Base-by-base conservation (phyloP, 2,113 vertebrate species). In the Hucho hucho region DNA sequence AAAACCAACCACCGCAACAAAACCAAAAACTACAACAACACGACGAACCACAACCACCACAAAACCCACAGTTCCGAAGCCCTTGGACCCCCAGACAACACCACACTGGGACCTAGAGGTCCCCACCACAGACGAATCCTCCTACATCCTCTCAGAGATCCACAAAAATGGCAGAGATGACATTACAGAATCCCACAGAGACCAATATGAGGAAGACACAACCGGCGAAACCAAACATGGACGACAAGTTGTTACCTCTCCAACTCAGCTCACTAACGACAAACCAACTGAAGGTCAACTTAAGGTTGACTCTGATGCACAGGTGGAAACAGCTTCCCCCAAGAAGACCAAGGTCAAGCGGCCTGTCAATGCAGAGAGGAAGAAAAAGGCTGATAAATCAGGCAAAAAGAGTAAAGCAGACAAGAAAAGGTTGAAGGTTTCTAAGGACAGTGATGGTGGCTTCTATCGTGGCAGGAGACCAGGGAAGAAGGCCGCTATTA, bases 391-490 rank as follows among this genome's bases (percentile, higher is more conserved):
- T 16, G 92, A 93, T 69, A 93, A 93, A 81, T 5, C 80, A 6
- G 91, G 93, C 46, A 95, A 94, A 79, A 96, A 93, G 78, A 90
- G 89, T 16, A 94, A 90, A 79, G 66, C 85, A 6, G 94, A 94
- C 70, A 95, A 93, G 83, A 96, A 83, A 61, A 58, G 91, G 76
- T 81, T 56, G 67, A 94, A 94, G 78, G 87, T 89, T 43, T 87
- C 92, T 64, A 95, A 95, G 81, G 94, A 94, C 1, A 53, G 49
- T 53, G 68, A 64, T 12, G 71, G 79, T 12, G 46, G 66, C 49
- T 77, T 74, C 47, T 9, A 69, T 59, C 93, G 89, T 6, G 92
- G n/a, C 73, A 94, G 94, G 78, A 95, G 95, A 71, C 87, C 84
- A 64, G 70, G 64, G 5, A 94, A 93, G 70, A 95, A 94, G 25